Evolutionary conservation across 2,888 invertebrate genomes (phyloP), one percentile per base, ranked within the genome.

Genomic region (Liopterus haemorrhoidalis): DNA sequence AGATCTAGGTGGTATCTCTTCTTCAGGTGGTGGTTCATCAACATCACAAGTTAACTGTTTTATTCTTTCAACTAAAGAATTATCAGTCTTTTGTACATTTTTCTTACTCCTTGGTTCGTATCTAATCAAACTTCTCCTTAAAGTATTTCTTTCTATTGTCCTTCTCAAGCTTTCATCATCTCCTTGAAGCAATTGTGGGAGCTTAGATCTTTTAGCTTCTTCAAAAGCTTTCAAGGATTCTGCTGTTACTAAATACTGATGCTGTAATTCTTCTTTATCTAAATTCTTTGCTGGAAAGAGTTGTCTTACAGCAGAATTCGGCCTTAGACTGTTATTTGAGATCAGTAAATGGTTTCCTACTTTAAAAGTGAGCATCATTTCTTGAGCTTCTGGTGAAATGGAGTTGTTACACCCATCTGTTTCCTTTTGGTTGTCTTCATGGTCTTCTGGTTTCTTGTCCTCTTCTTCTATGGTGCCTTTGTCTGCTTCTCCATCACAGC

Each of bases 21-120:
- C 72, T 0, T 66, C 63, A 31, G 70, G 70, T 28, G 59, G 58
- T 4, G 78, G 76, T 33, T 87, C 86, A 49, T 89, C 89, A 25
- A 87, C 82, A 63, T 89, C 85, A 61, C 89, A 89, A 1, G 91
- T 92, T 36, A 92, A 70, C 60, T 85, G 82, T 33, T 87, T 81
- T 53, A 92, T 88, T 49, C 90, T 78, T 60, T 92, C 92, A 44
- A 89, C 86, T 25, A 92, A 70, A 0, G 89, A 87, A 40, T 86
- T 81, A 54, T 87, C 86, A 57, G 75, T 76, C 62, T 80, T 74
- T 52, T 68, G 67, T 41, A 67, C 65, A 38, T 69, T 59, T 56
- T 70, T 70, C 60, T 72, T 72, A 50, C 56, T 63, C 41, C 64
- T 58, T 38, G 69, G 67, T 49, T 69, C 69, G 49, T 62, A 62